Evolutionary conservation across 2,797 vertebrate genomes (phyloP).

Genomic region (Tapirus indicus): DNA sequence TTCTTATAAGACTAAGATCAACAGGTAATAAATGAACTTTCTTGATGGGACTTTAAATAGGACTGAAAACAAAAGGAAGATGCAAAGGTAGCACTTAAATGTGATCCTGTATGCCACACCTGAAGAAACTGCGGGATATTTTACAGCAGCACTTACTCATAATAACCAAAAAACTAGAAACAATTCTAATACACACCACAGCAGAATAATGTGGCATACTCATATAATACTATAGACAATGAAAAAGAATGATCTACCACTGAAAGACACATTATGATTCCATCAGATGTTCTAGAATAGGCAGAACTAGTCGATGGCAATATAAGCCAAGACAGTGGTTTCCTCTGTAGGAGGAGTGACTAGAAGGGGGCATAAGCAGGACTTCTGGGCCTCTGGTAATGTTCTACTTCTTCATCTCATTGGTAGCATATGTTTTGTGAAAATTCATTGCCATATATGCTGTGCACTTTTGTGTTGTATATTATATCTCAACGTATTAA

Average conservation of each 20-base stretch:
- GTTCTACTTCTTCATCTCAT: neutral
- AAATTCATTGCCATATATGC: neutral
- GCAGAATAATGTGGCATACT: neutral
- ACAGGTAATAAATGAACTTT: neutral
- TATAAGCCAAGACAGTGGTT: accelerated
- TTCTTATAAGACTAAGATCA: neutral
- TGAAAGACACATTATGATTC: neutral
- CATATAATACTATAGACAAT: neutral
- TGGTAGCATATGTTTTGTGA: neutral
- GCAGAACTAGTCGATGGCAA: no score
- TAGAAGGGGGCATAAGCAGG: neutral
- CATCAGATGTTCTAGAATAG: neutral
- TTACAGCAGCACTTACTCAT: neutral
- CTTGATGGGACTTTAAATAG: neutral
- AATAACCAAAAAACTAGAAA: neutral
- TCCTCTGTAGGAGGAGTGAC: neutral
- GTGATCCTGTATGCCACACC: accelerated
- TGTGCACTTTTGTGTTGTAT: neutral
- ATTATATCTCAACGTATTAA: neutral
- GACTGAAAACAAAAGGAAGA: neutral
- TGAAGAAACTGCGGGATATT: neutral
- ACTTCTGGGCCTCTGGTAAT: accelerated
- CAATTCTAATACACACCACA: neutral
- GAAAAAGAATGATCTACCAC: neutral
- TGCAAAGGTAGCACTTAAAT: neutral